Base-by-base conservation (phyloP, 2,888 invertebrate genomes). In the Cremastinae sp. region DNA sequence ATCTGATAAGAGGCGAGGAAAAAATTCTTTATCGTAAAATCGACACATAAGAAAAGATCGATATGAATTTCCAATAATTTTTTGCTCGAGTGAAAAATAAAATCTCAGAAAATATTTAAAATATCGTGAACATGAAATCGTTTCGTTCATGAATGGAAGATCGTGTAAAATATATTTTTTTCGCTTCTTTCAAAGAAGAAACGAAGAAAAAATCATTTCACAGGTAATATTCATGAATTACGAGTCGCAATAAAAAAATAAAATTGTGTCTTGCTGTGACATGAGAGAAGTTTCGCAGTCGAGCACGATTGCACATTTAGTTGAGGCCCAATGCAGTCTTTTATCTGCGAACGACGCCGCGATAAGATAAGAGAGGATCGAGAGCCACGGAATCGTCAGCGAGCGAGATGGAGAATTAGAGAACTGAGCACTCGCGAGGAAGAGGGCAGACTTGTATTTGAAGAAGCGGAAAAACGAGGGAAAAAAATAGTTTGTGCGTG, bases 261-360 rank as follows among this genome's bases (percentile, higher is more conserved):
- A 69, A 43, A 51, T 59, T 47, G 62, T 53, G n/a, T 2, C 41
- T 28, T 5, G 28, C 2, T 28, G 22, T 55, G 65, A 61, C 39
- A 39, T 49, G 41, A 28, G 18, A 53, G 41, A 56, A 65, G 61
- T 75, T 71, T 73, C 62, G 66, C 72, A 68, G 65, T 66, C 66
- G 51, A 45, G 59, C 58, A 68, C 72, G 68, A 64, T 73, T 28
- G 71, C 71, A 69, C 73, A 76, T 73, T 76, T 73, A 73, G 76
- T 69, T 62, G 64, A 72, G 76, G 73, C 76, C 76, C 76, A 58
- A 53, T 69, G 76, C 76, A 73, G 73, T 69, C 76, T 76, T 75
- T 76, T 76, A 76, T 76, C 76, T 76, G 68, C 53, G 51, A 70
- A 73, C 73, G 76, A 76, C 72, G 37, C 45, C 64, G 72, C 64